Conservation (phyloP, 2,888 invertebrate genomes). For the Cheilosia scutellata region DNA sequence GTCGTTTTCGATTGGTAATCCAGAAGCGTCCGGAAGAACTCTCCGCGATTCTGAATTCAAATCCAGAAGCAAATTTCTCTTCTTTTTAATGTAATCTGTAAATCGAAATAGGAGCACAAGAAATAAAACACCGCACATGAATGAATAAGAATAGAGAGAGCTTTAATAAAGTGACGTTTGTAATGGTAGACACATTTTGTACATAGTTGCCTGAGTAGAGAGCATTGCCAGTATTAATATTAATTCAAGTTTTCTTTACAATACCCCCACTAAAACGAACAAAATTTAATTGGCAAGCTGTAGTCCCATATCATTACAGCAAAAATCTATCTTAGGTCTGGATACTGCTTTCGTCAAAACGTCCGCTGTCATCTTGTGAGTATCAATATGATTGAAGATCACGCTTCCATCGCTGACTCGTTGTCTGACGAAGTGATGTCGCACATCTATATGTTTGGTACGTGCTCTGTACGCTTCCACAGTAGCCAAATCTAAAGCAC, state of each 20-base stretch:
- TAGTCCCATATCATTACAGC: slow-evolving; percentile 44
- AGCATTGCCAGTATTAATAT: neutral
- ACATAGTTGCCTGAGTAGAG: too few relatives aligned
- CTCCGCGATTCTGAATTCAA: too few relatives aligned
- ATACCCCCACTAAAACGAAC: slow-evolving; percentile 10
- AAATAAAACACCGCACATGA: too few relatives aligned
- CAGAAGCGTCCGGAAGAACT: too few relatives aligned
- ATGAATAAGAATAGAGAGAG: too few relatives aligned
- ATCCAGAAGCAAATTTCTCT: too few relatives aligned
- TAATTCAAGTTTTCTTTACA: slow-evolving; percentile 1
- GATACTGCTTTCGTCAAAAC: slow-evolving; percentile 52
- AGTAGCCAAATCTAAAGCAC: slow-evolving; percentile 40
- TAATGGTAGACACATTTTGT: too few relatives aligned
- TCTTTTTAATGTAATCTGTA: too few relatives aligned
- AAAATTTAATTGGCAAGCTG: slow-evolving; percentile 4
- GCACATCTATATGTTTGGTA: slow-evolving; percentile 62
- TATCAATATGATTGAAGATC: slow-evolving; percentile 27
- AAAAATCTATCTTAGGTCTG: slow-evolving; percentile 52
- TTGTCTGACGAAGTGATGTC: slow-evolving; percentile 53
- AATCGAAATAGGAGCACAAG: too few relatives aligned
- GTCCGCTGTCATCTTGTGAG: slow-evolving; percentile 61
- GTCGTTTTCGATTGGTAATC: too few relatives aligned
- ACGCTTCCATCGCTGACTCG: slow-evolving; percentile 30
- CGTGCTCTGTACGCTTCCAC: slow-evolving; percentile 50
- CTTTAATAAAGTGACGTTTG: too few relatives aligned